Evolutionary conservation across 2,888 invertebrate species (phyloP).

Genomic region (Philhelius pedissequus): DNA sequence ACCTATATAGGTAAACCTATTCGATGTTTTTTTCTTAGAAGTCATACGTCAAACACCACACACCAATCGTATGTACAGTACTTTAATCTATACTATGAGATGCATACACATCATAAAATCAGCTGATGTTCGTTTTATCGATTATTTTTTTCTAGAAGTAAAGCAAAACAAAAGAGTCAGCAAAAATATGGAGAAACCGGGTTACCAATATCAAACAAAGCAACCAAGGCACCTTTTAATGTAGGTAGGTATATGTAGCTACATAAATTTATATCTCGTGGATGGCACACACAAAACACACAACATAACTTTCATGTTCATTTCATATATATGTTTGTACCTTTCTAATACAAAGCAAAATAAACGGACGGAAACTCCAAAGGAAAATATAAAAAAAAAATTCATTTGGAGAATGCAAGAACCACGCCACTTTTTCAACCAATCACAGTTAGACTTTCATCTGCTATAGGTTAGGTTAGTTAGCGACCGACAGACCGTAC

Average conservation of each 20-base stretch:
- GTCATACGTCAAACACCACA: too few relatives aligned
- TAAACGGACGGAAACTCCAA: constrained; percentile 44
- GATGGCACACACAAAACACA: background rate
- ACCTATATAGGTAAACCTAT: too few relatives aligned
- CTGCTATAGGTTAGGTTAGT: too few relatives aligned
- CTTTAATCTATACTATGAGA: background rate
- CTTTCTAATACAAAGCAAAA: background rate
- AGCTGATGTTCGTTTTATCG: constrained; percentile 41
- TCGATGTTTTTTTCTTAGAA: too few relatives aligned
- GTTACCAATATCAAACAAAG: constrained; percentile 39
- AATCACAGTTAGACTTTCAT: constrained; percentile 51
- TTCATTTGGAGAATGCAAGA: constrained; percentile 56
- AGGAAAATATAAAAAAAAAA: constrained; percentile 4
- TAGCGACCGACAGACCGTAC: too few relatives aligned
- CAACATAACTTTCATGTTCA: background rate
- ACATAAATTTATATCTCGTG: background rate
- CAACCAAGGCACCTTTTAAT: too few relatives aligned
- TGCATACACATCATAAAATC: constrained; percentile 17
- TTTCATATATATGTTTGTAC: background rate
- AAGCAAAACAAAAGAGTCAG: constrained; percentile 14
- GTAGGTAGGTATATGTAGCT: too few relatives aligned
- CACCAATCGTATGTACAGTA: too few relatives aligned
- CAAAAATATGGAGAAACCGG: constrained; percentile 37
- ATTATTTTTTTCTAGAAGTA: constrained; percentile 29
- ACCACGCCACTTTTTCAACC: constrained; percentile 67